Conservation (phyloP, 1,140 invertebrate genomes). For the Dendroctonus ponderosae region DNA sequence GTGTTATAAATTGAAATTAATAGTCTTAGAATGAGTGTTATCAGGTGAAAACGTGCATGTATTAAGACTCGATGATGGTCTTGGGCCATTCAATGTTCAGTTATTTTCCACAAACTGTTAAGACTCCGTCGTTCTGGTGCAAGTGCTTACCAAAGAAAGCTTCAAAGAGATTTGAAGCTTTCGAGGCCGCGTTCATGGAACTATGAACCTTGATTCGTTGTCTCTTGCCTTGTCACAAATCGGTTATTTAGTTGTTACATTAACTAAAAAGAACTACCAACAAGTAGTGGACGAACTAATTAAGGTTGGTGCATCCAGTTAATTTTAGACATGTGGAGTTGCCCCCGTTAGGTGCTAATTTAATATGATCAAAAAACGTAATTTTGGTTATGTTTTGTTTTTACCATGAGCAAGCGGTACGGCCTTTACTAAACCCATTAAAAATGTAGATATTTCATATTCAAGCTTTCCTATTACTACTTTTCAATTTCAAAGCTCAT, state of each 20-base stretch:
- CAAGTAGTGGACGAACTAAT: slow-evolving; percentile 78
- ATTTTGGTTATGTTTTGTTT: no score
- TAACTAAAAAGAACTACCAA: slow-evolving; percentile 94
- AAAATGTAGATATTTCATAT: no score
- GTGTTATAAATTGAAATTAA: background rate
- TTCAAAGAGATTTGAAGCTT: slow-evolving; percentile 82
- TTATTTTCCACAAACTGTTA: slow-evolving; percentile 59
- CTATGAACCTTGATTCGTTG: slow-evolving; percentile 98
- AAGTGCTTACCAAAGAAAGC: slow-evolving; percentile 72
- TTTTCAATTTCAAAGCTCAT: no score
- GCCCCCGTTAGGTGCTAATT: no score
- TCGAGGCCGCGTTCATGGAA: slow-evolving; percentile 85
- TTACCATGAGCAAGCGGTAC: no score
- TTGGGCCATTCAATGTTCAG: slow-evolving; percentile 62
- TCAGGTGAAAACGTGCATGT: slow-evolving; percentile 54
- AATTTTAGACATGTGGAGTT: no score
- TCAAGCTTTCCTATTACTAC: no score
- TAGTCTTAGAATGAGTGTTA: slow-evolving; percentile 36
- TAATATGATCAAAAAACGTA: no score
- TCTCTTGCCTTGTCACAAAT: slow-evolving; percentile 97
- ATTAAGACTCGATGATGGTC: slow-evolving; percentile 65
- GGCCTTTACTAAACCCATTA: no score
- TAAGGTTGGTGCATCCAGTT: slow-evolving; percentile 57
- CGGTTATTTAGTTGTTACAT: slow-evolving; percentile 92
- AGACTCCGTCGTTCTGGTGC: slow-evolving; percentile 59